These are phyloP conservation scores for Halcyon leucocephala DNA, from an alignment of 2,797 vertebrate genomes.

Conservation along the genomic window DNA sequence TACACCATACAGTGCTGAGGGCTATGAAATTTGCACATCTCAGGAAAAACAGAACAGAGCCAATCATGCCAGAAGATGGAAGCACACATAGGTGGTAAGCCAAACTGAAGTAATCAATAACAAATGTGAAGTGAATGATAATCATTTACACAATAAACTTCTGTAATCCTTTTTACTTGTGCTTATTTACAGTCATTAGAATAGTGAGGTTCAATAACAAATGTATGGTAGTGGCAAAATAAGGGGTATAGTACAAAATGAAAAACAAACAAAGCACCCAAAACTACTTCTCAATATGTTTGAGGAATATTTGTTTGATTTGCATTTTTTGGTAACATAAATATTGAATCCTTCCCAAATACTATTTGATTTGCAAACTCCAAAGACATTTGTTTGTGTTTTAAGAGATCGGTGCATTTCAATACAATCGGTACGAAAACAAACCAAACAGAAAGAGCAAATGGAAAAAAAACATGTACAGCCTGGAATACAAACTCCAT, in stretches of 20 bases:
- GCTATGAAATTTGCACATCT: background rate
- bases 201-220: background rate
- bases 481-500: background rate
- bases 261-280: background rate
- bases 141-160: background rate
- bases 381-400: background rate
- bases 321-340: background rate
- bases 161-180: background rate
- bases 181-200: background rate
- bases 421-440: background rate
- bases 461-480: background rate
- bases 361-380: background rate
- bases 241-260: background rate
- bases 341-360: background rate
- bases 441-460: background rate
- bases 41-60: background rate
- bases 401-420: background rate
- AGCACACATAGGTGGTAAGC: background rate
- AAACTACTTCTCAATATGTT: background rate
- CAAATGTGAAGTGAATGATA: background rate
- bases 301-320: background rate
- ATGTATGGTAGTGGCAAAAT: background rate
- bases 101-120: background rate
- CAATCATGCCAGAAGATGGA: background rate
- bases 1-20: rapidly evolving